Conservation (phyloP, 2,888 invertebrate species). For the Diaperis boleti region DNA sequence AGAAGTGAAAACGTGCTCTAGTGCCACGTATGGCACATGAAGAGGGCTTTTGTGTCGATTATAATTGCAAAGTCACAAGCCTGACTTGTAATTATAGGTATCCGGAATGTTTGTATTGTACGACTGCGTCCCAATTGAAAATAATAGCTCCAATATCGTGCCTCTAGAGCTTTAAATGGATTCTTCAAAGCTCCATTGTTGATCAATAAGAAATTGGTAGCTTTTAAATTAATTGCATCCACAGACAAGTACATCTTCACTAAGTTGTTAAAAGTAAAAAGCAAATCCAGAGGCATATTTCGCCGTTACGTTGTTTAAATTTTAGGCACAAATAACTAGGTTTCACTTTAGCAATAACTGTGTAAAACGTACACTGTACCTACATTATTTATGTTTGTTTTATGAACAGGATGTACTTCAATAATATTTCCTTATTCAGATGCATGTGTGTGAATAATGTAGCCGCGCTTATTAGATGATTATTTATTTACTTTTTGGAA, state of each 20-base stretch:
- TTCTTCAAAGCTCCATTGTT: constrained; percentile 32
- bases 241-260: constrained; percentile 12
- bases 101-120: constrained; percentile 51
- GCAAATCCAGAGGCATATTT: constrained; percentile 1
- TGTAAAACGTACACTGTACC: background rate
- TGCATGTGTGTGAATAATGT: constrained; percentile 17
- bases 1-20: constrained; percentile 58
- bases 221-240: constrained; percentile 39
- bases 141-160: constrained; percentile 39
- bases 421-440: constrained; percentile 10
- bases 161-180: constrained; percentile 33
- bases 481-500: constrained; percentile 20
- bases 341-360: background rate
- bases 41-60: constrained; percentile 50
- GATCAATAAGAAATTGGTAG: constrained; percentile 38
- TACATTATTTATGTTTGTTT: constrained; percentile 26
- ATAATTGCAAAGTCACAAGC: constrained; percentile 55
- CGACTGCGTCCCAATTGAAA: constrained; percentile 39
- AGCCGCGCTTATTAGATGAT: constrained; percentile 6
- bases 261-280: constrained; percentile 15
- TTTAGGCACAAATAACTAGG: too few species aligned
- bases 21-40: constrained; percentile 54
- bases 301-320: background rate
- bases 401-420: constrained; percentile 23
- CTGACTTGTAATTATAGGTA: constrained; percentile 53